Conservation (phyloP, 2,797 vertebrate species). For the Neosilurus mollespiculum region DNA sequence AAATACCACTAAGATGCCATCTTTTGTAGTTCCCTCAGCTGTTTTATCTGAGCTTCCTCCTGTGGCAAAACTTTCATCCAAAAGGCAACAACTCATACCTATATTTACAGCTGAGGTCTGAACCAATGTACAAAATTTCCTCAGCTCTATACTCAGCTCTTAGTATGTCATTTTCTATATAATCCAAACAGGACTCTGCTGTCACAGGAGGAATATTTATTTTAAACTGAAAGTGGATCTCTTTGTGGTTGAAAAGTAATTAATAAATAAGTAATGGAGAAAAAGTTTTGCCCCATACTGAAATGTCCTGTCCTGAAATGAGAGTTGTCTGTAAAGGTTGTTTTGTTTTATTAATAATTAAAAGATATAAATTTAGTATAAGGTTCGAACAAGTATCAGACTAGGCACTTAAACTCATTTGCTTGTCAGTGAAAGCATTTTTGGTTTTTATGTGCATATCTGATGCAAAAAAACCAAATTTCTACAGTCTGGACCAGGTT, state of each 20-base stretch:
- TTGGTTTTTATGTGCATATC: too few species aligned
- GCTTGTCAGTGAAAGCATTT: too few species aligned
- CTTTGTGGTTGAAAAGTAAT: neutral
- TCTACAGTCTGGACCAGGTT: too few species aligned
- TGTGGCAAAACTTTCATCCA: neutral
- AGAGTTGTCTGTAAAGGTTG: neutral
- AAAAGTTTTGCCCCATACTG: constrained; percentile 22
- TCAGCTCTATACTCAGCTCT: neutral
- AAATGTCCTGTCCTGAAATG: neutral
- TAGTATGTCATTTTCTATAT: neutral
- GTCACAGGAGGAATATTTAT: neutral
- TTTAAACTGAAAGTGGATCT: neutral
- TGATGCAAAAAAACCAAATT: too few species aligned
- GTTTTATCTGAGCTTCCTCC: neutral
- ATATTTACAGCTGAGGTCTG: neutral
- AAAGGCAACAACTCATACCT: neutral
- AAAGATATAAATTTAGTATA: neutral
- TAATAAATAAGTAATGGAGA: constrained; percentile 22
- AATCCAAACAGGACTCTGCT: neutral
- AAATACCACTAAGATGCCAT: too few species aligned
- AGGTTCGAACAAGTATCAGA: too few species aligned
- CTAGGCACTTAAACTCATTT: too few species aligned
- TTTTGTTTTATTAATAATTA: neutral
- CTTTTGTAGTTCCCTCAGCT: neutral
- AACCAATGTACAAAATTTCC: neutral